Evolutionary conservation across 2,888 invertebrate genomes (phyloP).

Genomic region (Clepsis dumicolana): DNA sequence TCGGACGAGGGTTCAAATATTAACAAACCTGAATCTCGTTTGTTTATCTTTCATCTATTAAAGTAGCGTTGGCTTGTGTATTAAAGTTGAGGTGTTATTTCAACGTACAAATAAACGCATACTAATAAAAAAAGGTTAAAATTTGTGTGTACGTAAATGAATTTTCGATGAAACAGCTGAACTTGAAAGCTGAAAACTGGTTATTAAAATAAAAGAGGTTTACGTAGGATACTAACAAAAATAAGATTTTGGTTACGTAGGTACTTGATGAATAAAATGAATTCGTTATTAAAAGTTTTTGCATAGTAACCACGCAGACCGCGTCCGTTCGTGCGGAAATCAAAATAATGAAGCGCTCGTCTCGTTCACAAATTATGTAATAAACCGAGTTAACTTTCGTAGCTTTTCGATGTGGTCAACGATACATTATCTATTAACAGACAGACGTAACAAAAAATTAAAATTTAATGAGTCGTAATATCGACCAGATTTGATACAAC

Average conservation of each 20-base stretch:
- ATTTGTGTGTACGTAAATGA: neutral
- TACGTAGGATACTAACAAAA: neutral
- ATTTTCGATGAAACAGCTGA: too few relatives aligned
- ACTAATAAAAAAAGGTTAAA: neutral
- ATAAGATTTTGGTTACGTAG: conserved; percentile 9
- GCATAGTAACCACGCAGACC: conserved; percentile 46
- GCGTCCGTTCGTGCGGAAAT: conserved; percentile 66
- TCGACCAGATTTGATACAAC: conserved; percentile 47
- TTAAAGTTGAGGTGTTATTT: neutral
- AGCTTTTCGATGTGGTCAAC: conserved; percentile 52
- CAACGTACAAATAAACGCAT: neutral
- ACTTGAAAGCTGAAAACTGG: neutral
- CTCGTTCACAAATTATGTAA: conserved; percentile 55
- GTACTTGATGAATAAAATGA: conserved; percentile 50
- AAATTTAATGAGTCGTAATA: conserved; percentile 44
- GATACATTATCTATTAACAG: conserved; percentile 59
- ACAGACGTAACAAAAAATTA: conserved; percentile 55
- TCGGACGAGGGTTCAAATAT: neutral
- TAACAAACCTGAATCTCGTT: conserved; percentile 4
- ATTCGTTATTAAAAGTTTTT: conserved; percentile 50
- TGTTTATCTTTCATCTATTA: conserved; percentile 15
- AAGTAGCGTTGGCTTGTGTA: neutral
- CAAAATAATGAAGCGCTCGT: conserved; percentile 59
- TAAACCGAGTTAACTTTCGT: conserved; percentile 49
- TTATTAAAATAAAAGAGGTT: neutral